Conservation (phyloP, 1,140 invertebrate species). For the Colletes gigas region DNA sequence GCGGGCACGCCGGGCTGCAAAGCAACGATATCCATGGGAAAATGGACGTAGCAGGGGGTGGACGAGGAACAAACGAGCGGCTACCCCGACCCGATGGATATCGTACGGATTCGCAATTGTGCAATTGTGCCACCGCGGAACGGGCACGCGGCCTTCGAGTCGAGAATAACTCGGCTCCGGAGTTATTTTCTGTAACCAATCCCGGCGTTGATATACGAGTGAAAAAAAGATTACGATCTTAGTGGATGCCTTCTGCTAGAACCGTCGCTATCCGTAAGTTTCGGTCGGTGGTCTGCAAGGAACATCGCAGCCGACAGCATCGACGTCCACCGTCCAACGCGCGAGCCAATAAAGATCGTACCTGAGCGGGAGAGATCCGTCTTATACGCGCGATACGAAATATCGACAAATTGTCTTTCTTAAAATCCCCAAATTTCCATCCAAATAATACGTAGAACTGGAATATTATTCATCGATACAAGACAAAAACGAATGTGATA, state of each 20-base stretch:
- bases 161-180: constrained; percentile 58
- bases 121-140: constrained; percentile 42
- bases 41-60: neutral
- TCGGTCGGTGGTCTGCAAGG: too few relatives aligned
- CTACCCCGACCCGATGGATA: constrained; percentile 45
- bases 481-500: too few relatives aligned
- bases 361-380: too few relatives aligned
- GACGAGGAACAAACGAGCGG: constrained; percentile 5
- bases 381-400: too few relatives aligned
- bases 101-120: constrained; percentile 52
- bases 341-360: too few relatives aligned
- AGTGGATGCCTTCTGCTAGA: neutral
- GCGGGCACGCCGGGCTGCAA: constrained; percentile 5
- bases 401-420: too few relatives aligned
- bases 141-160: constrained; percentile 62
- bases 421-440: too few relatives aligned
- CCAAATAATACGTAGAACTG: too few relatives aligned
- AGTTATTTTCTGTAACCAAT: constrained; percentile 48
- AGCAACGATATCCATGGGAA: constrained; percentile 41
- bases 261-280: too few relatives aligned
- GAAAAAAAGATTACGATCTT: constrained; percentile 6
- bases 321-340: too few relatives aligned
- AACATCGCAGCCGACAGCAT: too few relatives aligned
- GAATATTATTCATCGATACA: too few relatives aligned
- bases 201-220: neutral